These are phyloP conservation scores for Riptortus pedestris DNA, from an alignment of 1,140 invertebrate species.

Conservation along the genomic window DNA sequence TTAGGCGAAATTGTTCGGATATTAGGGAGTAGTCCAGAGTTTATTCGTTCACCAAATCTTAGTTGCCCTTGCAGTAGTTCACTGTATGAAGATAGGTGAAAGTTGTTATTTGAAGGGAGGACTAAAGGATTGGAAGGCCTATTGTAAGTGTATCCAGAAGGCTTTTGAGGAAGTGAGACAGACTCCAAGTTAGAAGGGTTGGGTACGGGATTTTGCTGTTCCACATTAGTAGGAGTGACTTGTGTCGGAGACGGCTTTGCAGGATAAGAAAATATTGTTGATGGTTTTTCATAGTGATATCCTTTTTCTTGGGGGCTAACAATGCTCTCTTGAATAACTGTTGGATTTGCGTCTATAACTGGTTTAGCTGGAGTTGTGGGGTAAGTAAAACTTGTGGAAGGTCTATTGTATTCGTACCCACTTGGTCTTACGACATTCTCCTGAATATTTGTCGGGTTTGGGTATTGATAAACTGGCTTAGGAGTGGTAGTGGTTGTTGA, in stretches of 20 bases:
- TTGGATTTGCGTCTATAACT: background rate
- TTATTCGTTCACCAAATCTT: background rate
- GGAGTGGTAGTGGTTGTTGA: background rate
- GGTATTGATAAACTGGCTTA: conserved; percentile 2
- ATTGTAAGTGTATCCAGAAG: background rate
- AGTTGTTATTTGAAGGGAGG: background rate
- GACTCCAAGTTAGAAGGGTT: background rate
- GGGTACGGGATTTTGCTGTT: background rate
- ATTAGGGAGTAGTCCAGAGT: background rate
- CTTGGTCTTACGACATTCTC: background rate
- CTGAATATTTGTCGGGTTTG: conserved; percentile 6
- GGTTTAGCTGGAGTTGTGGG: background rate
- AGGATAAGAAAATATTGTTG: background rate
- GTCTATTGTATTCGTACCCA: background rate
- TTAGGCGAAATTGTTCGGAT: too few relatives aligned
- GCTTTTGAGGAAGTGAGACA: too few relatives aligned
- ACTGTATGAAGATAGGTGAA: too few relatives aligned
- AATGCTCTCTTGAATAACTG: background rate
- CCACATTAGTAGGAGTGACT: background rate
- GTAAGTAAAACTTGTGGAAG: conserved; percentile 1
- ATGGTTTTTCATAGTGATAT: background rate
- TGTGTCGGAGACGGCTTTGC: background rate
- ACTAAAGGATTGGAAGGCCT: background rate
- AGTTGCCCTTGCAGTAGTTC: background rate
- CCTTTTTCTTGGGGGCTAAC: background rate